Conservation (phyloP, 2,113 vertebrate genomes). For the Microcebus griseorufus region DNA sequence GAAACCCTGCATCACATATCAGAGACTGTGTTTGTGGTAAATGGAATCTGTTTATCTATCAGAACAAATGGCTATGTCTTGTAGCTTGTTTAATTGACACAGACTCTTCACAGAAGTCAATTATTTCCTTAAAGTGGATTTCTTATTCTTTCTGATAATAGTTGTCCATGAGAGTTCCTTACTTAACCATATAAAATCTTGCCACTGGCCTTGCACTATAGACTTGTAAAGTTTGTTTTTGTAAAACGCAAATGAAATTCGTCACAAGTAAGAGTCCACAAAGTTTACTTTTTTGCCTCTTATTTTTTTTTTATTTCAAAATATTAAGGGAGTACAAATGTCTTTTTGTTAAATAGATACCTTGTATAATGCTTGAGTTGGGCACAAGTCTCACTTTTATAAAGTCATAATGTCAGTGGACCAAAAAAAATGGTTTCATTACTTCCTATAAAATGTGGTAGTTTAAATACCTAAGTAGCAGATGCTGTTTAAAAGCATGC, state of each 20-base stretch:
- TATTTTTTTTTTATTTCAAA: too few species aligned
- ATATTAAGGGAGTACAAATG: too few species aligned
- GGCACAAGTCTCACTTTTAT: background rate
- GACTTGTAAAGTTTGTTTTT: background rate
- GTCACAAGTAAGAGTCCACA: background rate
- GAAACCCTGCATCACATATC: background rate
- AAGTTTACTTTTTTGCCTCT: background rate
- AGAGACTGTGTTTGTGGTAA: background rate
- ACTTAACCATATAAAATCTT: background rate
- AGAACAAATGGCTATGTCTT: background rate
- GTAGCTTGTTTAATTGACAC: background rate
- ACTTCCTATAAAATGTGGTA: background rate
- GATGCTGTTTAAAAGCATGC: background rate
- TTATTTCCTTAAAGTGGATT: background rate
- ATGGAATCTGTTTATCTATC: background rate
- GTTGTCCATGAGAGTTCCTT: background rate
- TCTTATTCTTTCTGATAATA: background rate
- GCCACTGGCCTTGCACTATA: background rate
- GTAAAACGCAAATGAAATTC: background rate
- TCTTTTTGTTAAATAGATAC: too few species aligned
- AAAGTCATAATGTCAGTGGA: background rate
- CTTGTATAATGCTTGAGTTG: too few species aligned
- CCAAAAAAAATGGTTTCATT: background rate
- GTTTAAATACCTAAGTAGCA: conserved; percentile 19
- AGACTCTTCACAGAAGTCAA: background rate